Evolutionary conservation across 2,113 vertebrate genomes (phyloP).

Genomic region (Tapirus terrestris): DNA sequence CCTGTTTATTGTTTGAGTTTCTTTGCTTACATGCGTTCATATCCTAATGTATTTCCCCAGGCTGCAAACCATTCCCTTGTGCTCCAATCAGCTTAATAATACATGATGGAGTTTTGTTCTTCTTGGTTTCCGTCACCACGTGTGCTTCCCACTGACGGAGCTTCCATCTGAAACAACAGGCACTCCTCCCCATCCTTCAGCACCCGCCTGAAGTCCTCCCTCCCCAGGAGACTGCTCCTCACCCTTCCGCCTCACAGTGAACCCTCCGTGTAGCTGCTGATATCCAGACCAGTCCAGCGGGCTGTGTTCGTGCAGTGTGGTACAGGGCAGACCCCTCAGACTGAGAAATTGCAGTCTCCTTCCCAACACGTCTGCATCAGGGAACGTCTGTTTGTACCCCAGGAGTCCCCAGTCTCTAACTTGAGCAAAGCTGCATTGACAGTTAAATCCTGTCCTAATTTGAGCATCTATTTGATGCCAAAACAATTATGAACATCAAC

Average conservation of each 20-base stretch:
- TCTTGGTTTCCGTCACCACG: not conserved
- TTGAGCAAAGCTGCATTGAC: not conserved
- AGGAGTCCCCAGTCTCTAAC: not conserved
- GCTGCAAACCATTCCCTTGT: not conserved
- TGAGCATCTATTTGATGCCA: no score
- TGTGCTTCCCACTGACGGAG: fast-evolving
- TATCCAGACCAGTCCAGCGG: fast-evolving
- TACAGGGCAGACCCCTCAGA: fast-evolving
- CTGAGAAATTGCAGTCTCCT: fast-evolving
- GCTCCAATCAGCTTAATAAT: not conserved
- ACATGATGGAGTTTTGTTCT: not conserved
- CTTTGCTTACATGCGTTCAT: not conserved
- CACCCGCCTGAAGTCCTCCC: no score
- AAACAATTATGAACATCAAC: not conserved
- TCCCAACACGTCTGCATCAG: fast-evolving
- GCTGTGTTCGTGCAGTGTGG: fast-evolving
- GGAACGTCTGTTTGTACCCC: fast-evolving
- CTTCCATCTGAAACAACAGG: not conserved
- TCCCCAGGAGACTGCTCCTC: no score
- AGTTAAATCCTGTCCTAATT: no score
- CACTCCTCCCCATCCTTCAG: no score
- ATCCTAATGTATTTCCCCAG: not conserved
- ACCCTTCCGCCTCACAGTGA: fast-evolving
- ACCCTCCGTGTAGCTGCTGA: fast-evolving
- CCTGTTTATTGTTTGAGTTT: not conserved